Percentiles rank a stretch among this genome's conserved stretches.
These are phyloP conservation scores for Ptyas mucosa DNA, from an alignment of 2,113 vertebrate species.

Conservation along the genomic window DNA sequence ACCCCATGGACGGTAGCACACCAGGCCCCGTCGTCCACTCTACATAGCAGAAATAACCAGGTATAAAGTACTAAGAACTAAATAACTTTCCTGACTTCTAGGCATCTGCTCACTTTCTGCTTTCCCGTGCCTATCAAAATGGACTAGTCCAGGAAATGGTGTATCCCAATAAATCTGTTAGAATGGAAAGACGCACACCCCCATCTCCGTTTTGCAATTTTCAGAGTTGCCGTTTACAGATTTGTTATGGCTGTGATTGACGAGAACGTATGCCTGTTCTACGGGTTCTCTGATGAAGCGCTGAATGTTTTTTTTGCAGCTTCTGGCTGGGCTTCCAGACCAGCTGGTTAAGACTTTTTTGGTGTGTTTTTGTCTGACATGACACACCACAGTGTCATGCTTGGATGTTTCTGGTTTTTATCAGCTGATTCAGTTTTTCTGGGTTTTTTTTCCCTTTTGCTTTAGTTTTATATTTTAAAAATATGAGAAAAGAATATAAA, in stretches of 20 bases:
- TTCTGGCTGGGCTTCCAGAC: background rate
- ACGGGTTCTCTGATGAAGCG: background rate
- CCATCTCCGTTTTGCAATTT: background rate
- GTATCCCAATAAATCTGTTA: background rate
- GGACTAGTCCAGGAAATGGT: too few species aligned
- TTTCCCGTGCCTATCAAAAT: background rate
- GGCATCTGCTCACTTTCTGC: background rate
- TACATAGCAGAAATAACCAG: background rate
- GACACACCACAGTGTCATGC: background rate
- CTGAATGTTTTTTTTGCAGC: background rate
- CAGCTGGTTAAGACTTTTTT: background rate
- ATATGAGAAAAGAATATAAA: background rate
- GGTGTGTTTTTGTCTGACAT: background rate
- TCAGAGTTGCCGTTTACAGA: background rate
- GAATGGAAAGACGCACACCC: background rate
- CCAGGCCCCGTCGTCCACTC: background rate
- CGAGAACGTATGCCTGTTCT: background rate
- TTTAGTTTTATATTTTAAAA: background rate
- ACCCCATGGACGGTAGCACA: background rate
- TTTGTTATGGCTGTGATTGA: background rate
- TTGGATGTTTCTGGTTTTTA: background rate
- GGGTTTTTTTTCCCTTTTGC: too few species aligned
- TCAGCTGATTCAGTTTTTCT: background rate
- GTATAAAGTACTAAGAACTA: background rate
- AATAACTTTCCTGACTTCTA: background rate